Conservation (phyloP, 2,888 invertebrate genomes). For the Dasysyrphus albostriatus region DNA sequence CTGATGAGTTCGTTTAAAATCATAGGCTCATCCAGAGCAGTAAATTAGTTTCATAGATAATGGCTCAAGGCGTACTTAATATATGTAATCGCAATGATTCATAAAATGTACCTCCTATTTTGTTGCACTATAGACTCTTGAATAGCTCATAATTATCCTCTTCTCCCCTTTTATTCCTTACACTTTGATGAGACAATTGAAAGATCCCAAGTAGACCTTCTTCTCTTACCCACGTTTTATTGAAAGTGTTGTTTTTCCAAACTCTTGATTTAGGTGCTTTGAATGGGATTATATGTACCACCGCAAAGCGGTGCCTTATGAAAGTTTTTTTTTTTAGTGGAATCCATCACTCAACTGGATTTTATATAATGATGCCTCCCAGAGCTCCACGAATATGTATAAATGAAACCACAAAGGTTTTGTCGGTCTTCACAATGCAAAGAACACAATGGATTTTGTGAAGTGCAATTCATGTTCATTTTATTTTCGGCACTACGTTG, state of each 20-base stretch:
- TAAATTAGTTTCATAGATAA: too few species aligned
- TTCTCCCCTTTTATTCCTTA: background rate
- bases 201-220: background rate
- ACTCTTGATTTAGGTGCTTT: background rate
- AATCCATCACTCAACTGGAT: conserved; percentile 45
- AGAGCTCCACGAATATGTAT: background rate
- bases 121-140: too few species aligned
- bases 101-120: too few species aligned
- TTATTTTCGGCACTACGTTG: conserved; percentile 57
- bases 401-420: conserved; percentile 11
- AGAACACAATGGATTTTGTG: conserved; percentile 57
- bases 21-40: too few species aligned
- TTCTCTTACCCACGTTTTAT: conserved; percentile 10
- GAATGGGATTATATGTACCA: background rate
- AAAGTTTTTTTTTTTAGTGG: conserved; percentile 46
- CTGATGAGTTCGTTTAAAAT: too few species aligned
- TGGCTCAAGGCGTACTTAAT: too few species aligned
- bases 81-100: too few species aligned
- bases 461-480: conserved; percentile 69
- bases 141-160: background rate
- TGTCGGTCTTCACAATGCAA: conserved; percentile 14
- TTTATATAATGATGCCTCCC: conserved; percentile 54
- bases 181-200: background rate
- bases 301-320: conserved; percentile 67
- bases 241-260: conserved; percentile 13